Percentiles rank a stretch among this genome's conserved stretches.
Evolutionary conservation across 53 echinoderm and acorn worm species (phyloP).

Genomic region (Hippasteria phrygiana): DNA sequence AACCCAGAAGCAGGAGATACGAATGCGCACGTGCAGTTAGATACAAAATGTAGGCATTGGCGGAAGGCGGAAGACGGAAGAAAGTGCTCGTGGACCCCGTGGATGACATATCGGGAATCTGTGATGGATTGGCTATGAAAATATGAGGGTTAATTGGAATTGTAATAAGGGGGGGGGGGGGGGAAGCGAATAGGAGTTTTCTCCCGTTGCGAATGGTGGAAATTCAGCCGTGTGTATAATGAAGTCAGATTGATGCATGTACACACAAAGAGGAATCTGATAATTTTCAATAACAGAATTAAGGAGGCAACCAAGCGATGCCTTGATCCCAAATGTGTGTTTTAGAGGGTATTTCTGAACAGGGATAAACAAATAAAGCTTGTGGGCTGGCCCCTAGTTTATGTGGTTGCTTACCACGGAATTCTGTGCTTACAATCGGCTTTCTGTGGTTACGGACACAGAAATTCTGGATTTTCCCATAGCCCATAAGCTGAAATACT

Average conservation of each 20-base stretch:
- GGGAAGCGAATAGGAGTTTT: too few species aligned
- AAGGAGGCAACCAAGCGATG: not conserved
- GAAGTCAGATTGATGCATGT: too few species aligned
- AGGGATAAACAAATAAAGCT: too few species aligned
- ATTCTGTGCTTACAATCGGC: too few species aligned
- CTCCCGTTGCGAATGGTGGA: too few species aligned
- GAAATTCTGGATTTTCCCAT: too few species aligned
- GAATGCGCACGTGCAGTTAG: not conserved
- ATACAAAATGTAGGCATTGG: not conserved
- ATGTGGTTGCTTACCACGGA: too few species aligned
- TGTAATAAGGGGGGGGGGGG: not conserved
- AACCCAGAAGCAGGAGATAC: constrained; percentile 9
- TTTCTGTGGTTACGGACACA: too few species aligned
- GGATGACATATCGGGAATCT: not conserved
- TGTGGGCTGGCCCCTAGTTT: too few species aligned
- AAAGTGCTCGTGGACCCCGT: not conserved
- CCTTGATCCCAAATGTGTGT: not conserved
- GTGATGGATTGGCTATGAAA: not conserved
- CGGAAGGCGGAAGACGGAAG: not conserved
- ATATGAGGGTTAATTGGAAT: constrained; percentile 18
- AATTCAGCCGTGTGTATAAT: too few species aligned
- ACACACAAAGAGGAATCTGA: not conserved
- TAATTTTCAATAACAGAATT: not conserved
- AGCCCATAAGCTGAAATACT: too few species aligned
- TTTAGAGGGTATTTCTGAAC: too few species aligned